phyloP scores from a whole-genome alignment of 2,113 vertebrate genomes.

The Loxodonta africana region DNA sequence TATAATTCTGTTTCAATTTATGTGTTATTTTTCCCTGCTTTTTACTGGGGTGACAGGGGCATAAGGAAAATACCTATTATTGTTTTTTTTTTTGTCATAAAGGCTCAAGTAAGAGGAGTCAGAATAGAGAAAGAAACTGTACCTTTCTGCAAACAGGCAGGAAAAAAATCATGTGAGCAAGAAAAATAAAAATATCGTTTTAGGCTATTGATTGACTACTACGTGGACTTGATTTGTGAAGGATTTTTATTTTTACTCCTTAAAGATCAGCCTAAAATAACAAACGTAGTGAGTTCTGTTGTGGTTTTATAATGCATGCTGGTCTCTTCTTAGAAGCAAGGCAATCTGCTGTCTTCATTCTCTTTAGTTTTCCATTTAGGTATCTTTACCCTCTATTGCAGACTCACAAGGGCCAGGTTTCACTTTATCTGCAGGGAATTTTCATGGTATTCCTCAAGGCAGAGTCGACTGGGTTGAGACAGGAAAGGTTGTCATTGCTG shows the following conservation, averaged over 20 bases:
- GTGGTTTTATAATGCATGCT: neutral
- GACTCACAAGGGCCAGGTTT: neutral
- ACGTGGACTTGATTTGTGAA: slow-evolving; percentile 60
- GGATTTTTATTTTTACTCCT: slow-evolving; percentile 64
- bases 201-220: slow-evolving; percentile 12
- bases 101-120: slow-evolving; percentile 49
- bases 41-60: neutral
- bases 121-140: neutral
- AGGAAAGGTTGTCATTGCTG: neutral
- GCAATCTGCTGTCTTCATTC: neutral
- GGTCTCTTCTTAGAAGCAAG: slow-evolving; percentile 34
- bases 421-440: neutral
- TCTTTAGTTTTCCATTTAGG: slow-evolving; percentile 19
- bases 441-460: neutral
- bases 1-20: slow-evolving; percentile 45
- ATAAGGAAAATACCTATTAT: slow-evolving; percentile 47
- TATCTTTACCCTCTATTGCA: neutral
- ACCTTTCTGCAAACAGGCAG: neutral
- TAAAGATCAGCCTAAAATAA: slow-evolving; percentile 62
- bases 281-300: neutral
- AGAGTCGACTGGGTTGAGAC: neutral
- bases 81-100: slow-evolving; percentile 38
- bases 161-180: slow-evolving; percentile 64
- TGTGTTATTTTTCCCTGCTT: slow-evolving; percentile 17
- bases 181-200: slow-evolving; percentile 67